Conservation (phyloP, 2,797 vertebrate genomes). For the Gadopsis marmoratus region DNA sequence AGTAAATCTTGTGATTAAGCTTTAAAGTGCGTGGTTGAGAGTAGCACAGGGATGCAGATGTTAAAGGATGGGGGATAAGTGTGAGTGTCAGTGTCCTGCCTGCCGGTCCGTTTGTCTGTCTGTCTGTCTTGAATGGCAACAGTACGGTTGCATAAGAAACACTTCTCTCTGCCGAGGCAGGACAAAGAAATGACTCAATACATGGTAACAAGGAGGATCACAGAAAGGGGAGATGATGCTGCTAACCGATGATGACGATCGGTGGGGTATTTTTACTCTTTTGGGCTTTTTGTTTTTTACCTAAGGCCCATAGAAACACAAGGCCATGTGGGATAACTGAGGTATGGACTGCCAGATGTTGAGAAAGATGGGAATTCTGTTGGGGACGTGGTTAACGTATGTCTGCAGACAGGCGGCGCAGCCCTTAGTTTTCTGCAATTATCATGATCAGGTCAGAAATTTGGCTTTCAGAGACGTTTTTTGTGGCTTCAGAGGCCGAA, state of each 20-base stretch:
- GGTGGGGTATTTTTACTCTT: too few species aligned
- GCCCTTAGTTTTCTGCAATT: neutral
- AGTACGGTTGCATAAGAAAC: conserved; percentile 72
- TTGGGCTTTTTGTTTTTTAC: neutral
- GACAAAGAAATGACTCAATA: conserved; percentile 66
- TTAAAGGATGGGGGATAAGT: conserved; percentile 44
- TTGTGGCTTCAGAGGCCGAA: neutral
- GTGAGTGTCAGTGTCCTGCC: conserved; percentile 41
- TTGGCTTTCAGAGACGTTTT: too few species aligned
- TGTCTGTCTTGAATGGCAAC: conserved; percentile 54
- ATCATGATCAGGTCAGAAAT: neutral
- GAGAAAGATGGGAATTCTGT: neutral
- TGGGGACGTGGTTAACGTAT: neutral
- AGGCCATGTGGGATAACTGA: neutral
- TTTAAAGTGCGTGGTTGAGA: conserved; percentile 52
- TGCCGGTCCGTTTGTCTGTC: conserved; percentile 27
- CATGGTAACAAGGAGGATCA: conserved; percentile 36
- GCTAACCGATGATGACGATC: conserved; percentile 8
- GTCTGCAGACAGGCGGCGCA: neutral
- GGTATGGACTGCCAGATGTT: conserved; percentile 16
- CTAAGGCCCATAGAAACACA: neutral
- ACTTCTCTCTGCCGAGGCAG: conserved; percentile 45
- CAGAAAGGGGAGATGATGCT: conserved; percentile 21
- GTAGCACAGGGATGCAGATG: conserved; percentile 54
- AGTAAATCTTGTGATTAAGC: conserved; percentile 74